Percentiles rank a stretch among this genome's conserved stretches.
These are phyloP conservation scores for Chascanopsetta lugubris DNA, from an alignment of 2,113 vertebrate genomes.

Conservation along the genomic window DNA sequence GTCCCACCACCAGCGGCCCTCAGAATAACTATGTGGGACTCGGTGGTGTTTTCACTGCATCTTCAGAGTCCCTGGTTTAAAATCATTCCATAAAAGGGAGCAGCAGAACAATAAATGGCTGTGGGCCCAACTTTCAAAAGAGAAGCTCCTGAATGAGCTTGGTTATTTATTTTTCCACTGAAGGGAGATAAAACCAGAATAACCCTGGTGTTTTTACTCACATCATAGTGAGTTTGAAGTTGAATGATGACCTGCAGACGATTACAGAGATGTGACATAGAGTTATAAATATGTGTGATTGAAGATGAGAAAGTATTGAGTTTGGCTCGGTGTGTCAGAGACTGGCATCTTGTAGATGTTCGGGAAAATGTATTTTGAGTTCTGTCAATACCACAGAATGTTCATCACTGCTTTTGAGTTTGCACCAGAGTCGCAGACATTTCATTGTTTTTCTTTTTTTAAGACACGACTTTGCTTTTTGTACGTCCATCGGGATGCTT, in stretches of 20 bases:
- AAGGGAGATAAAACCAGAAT: not conserved
- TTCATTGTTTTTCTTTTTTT: too few relatives aligned
- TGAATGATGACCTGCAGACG: slow-evolving; percentile 12
- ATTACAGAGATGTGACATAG: slow-evolving; percentile 1
- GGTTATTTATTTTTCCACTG: slow-evolving; percentile 8
- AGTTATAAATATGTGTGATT: slow-evolving; percentile 3
- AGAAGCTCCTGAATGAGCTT: slow-evolving; percentile 9
- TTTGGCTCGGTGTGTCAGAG: slow-evolving; percentile 80
- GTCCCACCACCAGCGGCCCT: too few relatives aligned
- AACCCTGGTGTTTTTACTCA: slow-evolving; percentile 8
- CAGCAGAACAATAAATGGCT: not conserved
- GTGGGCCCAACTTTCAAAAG: not conserved
- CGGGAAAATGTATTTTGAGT: slow-evolving; percentile 99
- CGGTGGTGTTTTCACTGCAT: too few relatives aligned
- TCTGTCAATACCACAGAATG: slow-evolving; percentile 99
- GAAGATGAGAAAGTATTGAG: not conserved
- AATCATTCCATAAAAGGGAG: not conserved
- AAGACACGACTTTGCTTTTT: too few relatives aligned
- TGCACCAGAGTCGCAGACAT: too few relatives aligned
- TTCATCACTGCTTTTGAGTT: too few relatives aligned
- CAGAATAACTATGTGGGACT: too few relatives aligned
- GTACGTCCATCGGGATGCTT: too few relatives aligned
- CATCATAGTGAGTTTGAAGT: slow-evolving; percentile 1
- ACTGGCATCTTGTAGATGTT: slow-evolving; percentile 99
- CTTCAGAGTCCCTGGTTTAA: not conserved